These are phyloP conservation scores for Gorsachius goisagi DNA, from an alignment of 2,113 vertebrate species.

Conservation along the genomic window DNA sequence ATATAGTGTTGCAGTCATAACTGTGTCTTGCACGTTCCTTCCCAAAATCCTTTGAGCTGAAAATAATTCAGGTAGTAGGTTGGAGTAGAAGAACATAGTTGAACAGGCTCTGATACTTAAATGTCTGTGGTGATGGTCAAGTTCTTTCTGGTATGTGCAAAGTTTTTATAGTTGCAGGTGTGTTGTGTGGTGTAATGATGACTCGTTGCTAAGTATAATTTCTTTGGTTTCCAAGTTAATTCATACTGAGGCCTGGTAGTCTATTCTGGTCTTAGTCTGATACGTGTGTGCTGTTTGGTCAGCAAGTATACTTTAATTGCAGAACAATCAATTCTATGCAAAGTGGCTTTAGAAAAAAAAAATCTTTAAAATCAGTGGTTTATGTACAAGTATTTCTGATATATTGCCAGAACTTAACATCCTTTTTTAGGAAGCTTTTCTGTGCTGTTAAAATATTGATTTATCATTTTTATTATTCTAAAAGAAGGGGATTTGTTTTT, in stretches of 20 bases:
- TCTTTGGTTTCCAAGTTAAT: neutral
- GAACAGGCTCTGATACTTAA: neutral
- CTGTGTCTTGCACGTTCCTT: neutral
- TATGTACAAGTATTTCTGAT: neutral
- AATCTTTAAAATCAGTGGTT: neutral
- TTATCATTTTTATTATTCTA: neutral
- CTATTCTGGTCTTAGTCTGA: neutral
- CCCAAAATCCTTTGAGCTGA: neutral
- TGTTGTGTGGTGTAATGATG: neutral
- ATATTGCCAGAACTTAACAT: neutral
- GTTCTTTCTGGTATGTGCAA: neutral
- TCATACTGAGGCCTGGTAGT: neutral
- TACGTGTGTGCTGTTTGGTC: fast-evolving
- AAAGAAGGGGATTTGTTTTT: neutral
- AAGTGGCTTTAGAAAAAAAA: neutral
- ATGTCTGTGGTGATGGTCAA: fast-evolving
- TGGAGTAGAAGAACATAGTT: fast-evolving
- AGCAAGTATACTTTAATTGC: neutral
- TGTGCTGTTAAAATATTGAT: neutral
- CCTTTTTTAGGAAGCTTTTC: neutral
- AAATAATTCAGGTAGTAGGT: neutral
- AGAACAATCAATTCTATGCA: neutral
- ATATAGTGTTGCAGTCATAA: neutral
- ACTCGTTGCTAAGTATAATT: neutral
- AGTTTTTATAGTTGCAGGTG: neutral